phyloP scores from a whole-genome alignment of 2,888 invertebrate species.

The Liopterus haemorrhoidalis region DNA sequence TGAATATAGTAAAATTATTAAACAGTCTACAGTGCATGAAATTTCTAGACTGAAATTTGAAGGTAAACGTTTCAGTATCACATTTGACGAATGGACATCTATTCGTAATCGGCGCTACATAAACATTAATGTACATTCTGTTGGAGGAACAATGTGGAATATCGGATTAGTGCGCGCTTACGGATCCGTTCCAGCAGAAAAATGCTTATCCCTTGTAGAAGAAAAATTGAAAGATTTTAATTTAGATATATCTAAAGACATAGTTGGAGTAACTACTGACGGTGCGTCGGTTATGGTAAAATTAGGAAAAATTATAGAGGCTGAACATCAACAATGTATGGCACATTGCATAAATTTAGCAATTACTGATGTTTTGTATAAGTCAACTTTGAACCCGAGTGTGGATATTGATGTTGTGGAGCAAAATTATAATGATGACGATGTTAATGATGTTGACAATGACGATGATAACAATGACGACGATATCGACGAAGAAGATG shows the following conservation, averaged over 20 bases:
- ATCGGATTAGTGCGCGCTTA: conserved; percentile 20
- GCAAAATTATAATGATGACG: conserved; percentile 14
- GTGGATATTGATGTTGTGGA: conserved; percentile 18
- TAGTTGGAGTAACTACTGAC: conserved; percentile 19
- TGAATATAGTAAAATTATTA: conserved; percentile 18
- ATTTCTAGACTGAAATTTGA: conserved; percentile 21
- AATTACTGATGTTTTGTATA: conserved; percentile 22
- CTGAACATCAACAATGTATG: conserved; percentile 24
- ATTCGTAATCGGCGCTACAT: conserved; percentile 22
- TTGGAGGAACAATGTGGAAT: conserved; percentile 21
- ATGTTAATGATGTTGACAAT: conserved; percentile 17
- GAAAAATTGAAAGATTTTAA: conserved; percentile 10
- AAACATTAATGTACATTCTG: conserved; percentile 19
- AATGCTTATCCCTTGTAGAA: conserved; percentile 18
- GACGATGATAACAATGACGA: conserved; percentile 22
- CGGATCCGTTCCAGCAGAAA: conserved; percentile 19
- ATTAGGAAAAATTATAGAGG: conserved; percentile 19
- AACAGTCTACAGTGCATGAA: conserved; percentile 16
- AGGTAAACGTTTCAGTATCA: conserved; percentile 24
- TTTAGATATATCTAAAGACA: conserved; percentile 19
- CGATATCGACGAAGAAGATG: conserved; percentile 23
- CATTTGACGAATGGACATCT: conserved; percentile 24
- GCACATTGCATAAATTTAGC: conserved; percentile 24
- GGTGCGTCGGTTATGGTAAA: conserved; percentile 12
- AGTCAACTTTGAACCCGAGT: conserved; percentile 20